These are phyloP conservation scores for Oikopleura albicans DNA, from an alignment of 23 tunicate species.

Conservation along the genomic window DNA sequence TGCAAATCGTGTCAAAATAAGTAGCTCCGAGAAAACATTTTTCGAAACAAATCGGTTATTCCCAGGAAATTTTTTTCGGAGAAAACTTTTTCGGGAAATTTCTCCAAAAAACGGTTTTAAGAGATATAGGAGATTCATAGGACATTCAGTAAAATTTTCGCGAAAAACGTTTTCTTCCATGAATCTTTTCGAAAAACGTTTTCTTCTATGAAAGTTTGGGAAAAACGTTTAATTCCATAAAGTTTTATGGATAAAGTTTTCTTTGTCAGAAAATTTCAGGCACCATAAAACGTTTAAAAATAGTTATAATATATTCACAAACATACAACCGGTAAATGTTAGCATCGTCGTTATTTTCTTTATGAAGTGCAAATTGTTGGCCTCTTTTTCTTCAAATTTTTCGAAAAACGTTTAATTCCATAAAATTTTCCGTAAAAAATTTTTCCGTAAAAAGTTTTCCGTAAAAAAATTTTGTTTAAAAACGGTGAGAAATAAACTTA, in stretches of 20 bases:
- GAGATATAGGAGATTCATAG: neutral
- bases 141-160: neutral
- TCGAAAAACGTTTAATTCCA: neutral
- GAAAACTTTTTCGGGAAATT: no score
- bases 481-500: neutral
- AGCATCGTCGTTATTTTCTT: no score
- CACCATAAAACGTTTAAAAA: no score
- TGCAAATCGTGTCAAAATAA: no score
- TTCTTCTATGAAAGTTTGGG: neutral
- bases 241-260: neutral
- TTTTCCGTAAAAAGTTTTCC: neutral
- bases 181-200: neutral
- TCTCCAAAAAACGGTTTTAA: no score
- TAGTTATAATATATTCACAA: no score
- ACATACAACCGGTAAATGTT: no score
- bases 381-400: neutral
- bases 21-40: no score
- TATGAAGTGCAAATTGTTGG: no score
- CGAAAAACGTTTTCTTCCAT: neutral
- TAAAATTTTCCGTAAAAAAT: neutral
- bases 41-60: no score
- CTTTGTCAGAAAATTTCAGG: no score
- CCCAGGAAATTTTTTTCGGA: no score
- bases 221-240: neutral
- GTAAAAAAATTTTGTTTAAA: neutral